A percentile compares a stretch with the other conserved stretches of the same genome.
Conservation (phyloP, 2,888 invertebrate genomes). For the Drosophila kuntzei region DNA sequence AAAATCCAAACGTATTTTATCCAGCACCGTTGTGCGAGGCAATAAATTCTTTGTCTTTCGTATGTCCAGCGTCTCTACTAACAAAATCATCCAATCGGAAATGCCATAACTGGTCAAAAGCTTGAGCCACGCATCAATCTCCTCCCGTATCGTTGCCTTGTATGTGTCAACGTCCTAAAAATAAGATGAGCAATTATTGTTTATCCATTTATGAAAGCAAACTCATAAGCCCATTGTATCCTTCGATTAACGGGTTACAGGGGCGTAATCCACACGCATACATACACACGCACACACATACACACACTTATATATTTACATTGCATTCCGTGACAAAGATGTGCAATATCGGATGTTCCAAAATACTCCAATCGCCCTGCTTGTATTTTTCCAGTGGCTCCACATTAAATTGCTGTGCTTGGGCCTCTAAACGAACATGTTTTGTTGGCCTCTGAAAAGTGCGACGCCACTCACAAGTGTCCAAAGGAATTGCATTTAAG, state of each 20-base stretch:
- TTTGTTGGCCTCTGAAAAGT: conserved; percentile 95
- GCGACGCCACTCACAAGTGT: conserved; percentile 96
- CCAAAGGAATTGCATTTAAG: conserved; percentile 92
- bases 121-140: conserved; percentile 95
- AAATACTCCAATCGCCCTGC: conserved; percentile 91
- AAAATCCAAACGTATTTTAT: conserved; percentile 97
- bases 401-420: conserved; percentile 92
- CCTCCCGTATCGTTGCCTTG: conserved; percentile 94
- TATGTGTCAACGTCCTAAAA: conserved; percentile 95
- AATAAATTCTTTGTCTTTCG: conserved; percentile 96
- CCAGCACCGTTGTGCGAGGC: conserved; percentile 96
- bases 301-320: conserved; percentile 86
- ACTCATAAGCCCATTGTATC: neutral
- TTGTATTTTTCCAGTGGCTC: conserved; percentile 89
- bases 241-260: neutral
- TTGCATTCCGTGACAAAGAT: conserved; percentile 98
- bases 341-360: conserved; percentile 96
- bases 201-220: too few relatives aligned
- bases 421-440: conserved; percentile 93
- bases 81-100: conserved; percentile 96
- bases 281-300: conserved; percentile 3
- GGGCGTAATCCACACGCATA: conserved; percentile 6
- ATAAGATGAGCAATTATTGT: conserved; percentile 6
- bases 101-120: conserved; percentile 91
- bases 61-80: conserved; percentile 96